phyloP scores from a whole-genome alignment of 2,888 invertebrate genomes.

The Andrena chrysosceles region DNA sequence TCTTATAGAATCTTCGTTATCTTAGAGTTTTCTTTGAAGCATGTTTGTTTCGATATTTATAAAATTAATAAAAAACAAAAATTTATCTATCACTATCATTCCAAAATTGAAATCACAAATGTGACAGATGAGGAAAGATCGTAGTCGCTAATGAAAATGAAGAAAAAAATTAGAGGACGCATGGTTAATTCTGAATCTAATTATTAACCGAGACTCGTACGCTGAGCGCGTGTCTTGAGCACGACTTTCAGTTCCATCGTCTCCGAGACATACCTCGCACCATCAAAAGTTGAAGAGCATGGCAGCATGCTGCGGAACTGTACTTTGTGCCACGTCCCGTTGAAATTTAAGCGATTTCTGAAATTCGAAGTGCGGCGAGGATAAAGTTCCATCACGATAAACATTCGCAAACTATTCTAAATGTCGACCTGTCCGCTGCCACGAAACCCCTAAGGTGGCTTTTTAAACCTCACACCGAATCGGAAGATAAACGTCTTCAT shows the following conservation, averaged over 20 bases:
- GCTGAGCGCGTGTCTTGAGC: neutral
- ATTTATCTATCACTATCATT: no score
- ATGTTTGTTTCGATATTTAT: no score
- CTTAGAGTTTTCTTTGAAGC: no score
- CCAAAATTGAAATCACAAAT: no score
- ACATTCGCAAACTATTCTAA: slow-evolving; percentile 29
- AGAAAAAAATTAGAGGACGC: neutral
- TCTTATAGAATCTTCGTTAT: no score
- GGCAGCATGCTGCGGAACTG: neutral
- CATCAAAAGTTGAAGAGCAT: neutral
- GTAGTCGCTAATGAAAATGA: neutral
- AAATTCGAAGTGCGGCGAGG: slow-evolving; percentile 17
- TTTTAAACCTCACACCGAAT: slow-evolving; percentile 38
- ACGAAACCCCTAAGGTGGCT: slow-evolving; percentile 29
- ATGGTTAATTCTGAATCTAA: neutral
- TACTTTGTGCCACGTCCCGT: neutral
- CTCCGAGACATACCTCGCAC: neutral
- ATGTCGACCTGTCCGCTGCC: slow-evolving; percentile 39
- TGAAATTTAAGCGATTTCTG: neutral
- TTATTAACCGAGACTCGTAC: neutral
- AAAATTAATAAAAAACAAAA: no score
- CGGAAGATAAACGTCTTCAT: slow-evolving; percentile 58
- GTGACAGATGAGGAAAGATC: no score
- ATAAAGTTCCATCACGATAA: slow-evolving; percentile 35
- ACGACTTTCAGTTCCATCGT: neutral